Evolutionary conservation across 2,888 invertebrate species (phyloP).

Genomic region (Philopedon plagiatum): DNA sequence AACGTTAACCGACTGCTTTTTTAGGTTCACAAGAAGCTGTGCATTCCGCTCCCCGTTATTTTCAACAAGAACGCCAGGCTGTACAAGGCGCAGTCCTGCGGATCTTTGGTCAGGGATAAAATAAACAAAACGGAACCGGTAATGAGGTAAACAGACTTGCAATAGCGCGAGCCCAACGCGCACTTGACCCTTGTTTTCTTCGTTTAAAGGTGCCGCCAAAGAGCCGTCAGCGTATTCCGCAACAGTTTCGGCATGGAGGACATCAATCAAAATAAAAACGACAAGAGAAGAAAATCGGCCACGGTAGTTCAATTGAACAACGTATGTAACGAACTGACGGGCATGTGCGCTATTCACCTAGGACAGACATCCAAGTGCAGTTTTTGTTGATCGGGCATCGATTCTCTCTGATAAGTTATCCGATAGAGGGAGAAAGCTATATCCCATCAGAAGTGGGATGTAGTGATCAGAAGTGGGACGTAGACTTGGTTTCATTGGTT

Average conservation of each 20-base stretch:
- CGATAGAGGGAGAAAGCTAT: not conserved
- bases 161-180: no score
- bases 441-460: no score
- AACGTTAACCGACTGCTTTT: not conserved
- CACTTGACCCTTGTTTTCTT: no score
- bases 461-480: no score
- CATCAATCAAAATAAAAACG: slow-evolving; percentile 71
- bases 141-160: slow-evolving; percentile 52
- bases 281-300: slow-evolving; percentile 54
- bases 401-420: not conserved
- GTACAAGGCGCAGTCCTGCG: slow-evolving; percentile 77
- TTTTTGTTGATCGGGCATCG: slow-evolving; percentile 71
- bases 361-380: slow-evolving; percentile 73
- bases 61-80: slow-evolving; percentile 71
- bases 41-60: slow-evolving; percentile 74
- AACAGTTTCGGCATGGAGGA: slow-evolving; percentile 67
- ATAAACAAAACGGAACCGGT: slow-evolving; percentile 67
- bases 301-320: slow-evolving; percentile 65
- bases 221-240: slow-evolving; percentile 68
- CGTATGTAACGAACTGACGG: slow-evolving; percentile 69
- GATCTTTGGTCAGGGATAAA: slow-evolving; percentile 73
- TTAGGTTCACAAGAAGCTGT: slow-evolving; percentile 75
- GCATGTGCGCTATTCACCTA: slow-evolving; percentile 72
- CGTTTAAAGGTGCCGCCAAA: slow-evolving; percentile 65
- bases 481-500: no score